Conservation (phyloP, 2,888 invertebrate genomes). For the Lydus trimaculatus region DNA sequence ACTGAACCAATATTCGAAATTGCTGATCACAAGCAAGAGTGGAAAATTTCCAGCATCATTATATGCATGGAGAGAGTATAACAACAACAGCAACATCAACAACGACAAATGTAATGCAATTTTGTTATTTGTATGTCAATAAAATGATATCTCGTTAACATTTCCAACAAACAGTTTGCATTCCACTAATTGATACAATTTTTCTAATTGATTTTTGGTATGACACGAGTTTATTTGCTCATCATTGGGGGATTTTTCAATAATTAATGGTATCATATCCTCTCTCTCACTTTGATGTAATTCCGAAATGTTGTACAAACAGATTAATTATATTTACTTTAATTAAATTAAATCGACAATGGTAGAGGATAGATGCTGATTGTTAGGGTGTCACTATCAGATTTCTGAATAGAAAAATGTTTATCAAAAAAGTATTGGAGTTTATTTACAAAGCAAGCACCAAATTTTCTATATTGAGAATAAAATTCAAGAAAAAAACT, state of each 20-base stretch:
- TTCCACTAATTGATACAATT: slow-evolving; percentile 25
- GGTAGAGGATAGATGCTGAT: background rate
- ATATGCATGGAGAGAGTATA: background rate
- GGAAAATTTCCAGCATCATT: slow-evolving; percentile 7
- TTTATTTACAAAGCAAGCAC: no score
- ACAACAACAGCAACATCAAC: slow-evolving; percentile 16
- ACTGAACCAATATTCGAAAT: background rate
- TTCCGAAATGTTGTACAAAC: slow-evolving; percentile 10
- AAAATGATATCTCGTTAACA: slow-evolving; percentile 14
- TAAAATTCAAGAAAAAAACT: no score
- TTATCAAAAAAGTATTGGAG: no score
- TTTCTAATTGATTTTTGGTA: slow-evolving; percentile 24
- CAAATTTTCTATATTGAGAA: no score
- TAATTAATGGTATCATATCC: slow-evolving; percentile 22
- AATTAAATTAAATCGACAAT: slow-evolving; percentile 20
- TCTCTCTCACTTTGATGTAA: slow-evolving; percentile 6
- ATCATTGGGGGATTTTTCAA: slow-evolving; percentile 21
- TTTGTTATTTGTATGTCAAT: background rate
- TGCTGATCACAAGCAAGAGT: background rate
- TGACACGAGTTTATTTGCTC: slow-evolving; percentile 16
- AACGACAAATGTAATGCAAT: background rate
- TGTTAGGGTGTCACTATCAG: background rate
- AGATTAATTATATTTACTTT: slow-evolving; percentile 25
- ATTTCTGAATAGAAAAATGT: background rate
- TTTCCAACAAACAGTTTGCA: slow-evolving; percentile 22